These are phyloP conservation scores for Dicaeum eximium DNA, from an alignment of 2,113 vertebrate species.

Conservation along the genomic window DNA sequence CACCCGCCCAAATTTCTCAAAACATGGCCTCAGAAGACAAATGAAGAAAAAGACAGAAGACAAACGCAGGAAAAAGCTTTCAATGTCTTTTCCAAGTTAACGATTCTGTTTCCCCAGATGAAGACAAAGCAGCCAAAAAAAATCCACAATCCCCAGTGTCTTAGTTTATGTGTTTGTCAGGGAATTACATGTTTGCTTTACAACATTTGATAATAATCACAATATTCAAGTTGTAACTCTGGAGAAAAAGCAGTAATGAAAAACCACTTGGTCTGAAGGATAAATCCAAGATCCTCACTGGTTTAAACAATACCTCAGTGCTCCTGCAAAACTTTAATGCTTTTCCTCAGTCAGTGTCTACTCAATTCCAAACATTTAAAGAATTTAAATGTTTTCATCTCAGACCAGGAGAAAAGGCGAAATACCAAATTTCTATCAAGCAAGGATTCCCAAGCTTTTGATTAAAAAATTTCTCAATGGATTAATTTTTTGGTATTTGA, in stretches of 20 bases:
- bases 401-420: neutral
- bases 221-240: neutral
- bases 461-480: neutral
- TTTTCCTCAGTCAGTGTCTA: neutral
- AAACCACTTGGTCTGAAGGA: neutral
- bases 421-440: neutral
- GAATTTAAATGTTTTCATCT: neutral
- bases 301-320: neutral
- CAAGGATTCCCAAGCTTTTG: neutral
- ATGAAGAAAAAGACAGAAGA: neutral
- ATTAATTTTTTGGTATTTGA: neutral
- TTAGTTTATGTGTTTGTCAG: neutral
- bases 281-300: neutral
- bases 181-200: neutral
- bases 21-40: neutral
- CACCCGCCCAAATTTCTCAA: neutral
- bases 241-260: neutral
- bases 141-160: neutral
- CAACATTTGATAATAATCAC: neutral
- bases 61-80: neutral
- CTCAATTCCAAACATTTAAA: neutral
- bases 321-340: neutral
- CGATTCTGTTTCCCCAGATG: neutral
- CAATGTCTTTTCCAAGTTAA: neutral
- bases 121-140: neutral